These are phyloP conservation scores for Noctua fimbriata DNA, from an alignment of 2,888 invertebrate genomes.

Conservation along the genomic window DNA sequence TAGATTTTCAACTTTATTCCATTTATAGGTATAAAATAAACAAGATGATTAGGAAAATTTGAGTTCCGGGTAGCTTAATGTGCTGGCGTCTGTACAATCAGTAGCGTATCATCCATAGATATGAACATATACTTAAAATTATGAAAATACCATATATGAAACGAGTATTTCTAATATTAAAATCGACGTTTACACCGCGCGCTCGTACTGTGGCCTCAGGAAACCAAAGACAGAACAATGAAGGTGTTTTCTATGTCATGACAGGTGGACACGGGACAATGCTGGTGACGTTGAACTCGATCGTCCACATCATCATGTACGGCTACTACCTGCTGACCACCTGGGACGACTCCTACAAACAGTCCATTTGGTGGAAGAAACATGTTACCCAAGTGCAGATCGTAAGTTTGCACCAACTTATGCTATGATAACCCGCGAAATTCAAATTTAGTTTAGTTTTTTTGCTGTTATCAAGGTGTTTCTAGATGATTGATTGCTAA, in stretches of 20 bases:
- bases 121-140: no score
- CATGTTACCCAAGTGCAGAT: slow-evolving; percentile 95
- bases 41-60: no score
- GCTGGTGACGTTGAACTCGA: slow-evolving; percentile 92
- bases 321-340: slow-evolving; percentile 93
- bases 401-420: slow-evolving; percentile 81
- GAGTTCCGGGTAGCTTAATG: no score
- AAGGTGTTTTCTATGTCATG: slow-evolving; percentile 33
- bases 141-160: no score
- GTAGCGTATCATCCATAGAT: no score
- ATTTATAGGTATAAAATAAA: no score
- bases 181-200: no score
- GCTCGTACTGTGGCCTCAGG: background rate
- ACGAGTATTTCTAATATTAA: no score
- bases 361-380: slow-evolving; percentile 95
- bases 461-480: background rate
- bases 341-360: slow-evolving; percentile 93
- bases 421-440: background rate
- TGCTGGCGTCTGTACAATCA: no score
- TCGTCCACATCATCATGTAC: slow-evolving; percentile 95
- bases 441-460: background rate
- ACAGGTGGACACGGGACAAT: slow-evolving; percentile 92
- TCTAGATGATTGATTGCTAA: background rate
- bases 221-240: background rate
- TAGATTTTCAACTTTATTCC: no score